Evolutionary conservation across 2,888 invertebrate species (phyloP).

Genomic region (Gerris lacustris): DNA sequence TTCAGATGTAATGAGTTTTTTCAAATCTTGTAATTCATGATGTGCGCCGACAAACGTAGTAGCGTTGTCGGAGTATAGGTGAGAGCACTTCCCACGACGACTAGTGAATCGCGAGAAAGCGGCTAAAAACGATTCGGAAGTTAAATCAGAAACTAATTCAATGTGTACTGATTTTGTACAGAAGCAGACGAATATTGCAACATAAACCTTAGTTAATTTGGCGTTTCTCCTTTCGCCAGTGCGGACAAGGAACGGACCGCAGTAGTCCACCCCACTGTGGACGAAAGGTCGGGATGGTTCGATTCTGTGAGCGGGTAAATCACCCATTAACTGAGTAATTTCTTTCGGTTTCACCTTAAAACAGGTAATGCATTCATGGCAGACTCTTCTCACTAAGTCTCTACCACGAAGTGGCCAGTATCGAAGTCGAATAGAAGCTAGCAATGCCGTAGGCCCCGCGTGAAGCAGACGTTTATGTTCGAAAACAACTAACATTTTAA

Average conservation of each 20-base stretch:
- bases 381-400: too few species aligned
- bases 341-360: too few species aligned
- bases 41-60: background rate
- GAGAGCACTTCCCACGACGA: slow-evolving; percentile 10
- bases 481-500: slow-evolving; percentile 1
- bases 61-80: slow-evolving; percentile 12
- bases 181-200: slow-evolving; percentile 5
- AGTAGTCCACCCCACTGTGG: slow-evolving; percentile 8
- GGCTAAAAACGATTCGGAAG: background rate
- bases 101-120: slow-evolving; percentile 7
- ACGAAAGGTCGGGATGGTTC: background rate
- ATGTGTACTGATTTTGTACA: slow-evolving; percentile 9
- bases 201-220: background rate
- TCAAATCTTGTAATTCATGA: slow-evolving; percentile 10
- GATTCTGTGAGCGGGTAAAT: background rate
- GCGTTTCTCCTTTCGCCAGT: background rate
- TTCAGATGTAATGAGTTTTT: slow-evolving; percentile 2
- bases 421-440: too few species aligned
- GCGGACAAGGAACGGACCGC: slow-evolving; percentile 5
- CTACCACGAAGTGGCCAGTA: too few species aligned
- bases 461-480: slow-evolving; percentile 21
- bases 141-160: background rate
- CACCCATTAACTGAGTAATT: too few species aligned
- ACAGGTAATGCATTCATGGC: too few species aligned
- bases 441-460: slow-evolving; percentile 6